Evolutionary conservation across 2,113 vertebrate species (phyloP), one percentile per base, ranked within the genome.

Genomic region (Notothenia rossii): DNA sequence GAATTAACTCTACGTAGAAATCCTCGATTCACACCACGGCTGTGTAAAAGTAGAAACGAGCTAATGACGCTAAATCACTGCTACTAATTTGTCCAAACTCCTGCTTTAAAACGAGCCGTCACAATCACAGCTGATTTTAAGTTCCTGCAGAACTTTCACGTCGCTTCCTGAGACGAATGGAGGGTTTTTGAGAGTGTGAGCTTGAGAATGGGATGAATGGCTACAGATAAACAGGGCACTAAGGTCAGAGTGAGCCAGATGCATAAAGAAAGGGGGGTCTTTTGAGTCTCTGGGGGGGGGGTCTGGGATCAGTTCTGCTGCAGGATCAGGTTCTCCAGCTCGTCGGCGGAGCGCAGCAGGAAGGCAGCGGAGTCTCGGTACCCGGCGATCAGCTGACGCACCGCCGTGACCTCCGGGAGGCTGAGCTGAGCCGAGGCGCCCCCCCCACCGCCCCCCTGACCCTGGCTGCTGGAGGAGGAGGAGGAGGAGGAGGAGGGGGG

Each of bases 251-350:
- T 90, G 82, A 89, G 85, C 86, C 77, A 77, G 88, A 90, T 93
- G 93, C 87, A 91, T 92, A 91, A 91, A 90, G 73, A 75, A 89
- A 86, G 83, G 36, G 36, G 36, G 36, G 36, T 40, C 36, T 6
- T 40, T 40, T 40, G 36, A 75, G 87, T 61, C 89, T 17, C 12
- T 46, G 67, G 67, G 77, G 40, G 2, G 69, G 79, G 79, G 73
- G 87, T 63, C 83, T 15, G 11, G 68, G 81, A 85, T 98, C 97
- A 99, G 97, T 99, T 99, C 96, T 99, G 98, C 94, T 99, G 98
- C 93, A 99, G 96, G 95, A 99, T 99, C 87, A 99, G 97, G 95
- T 97, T 99, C 94, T 99, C 98, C 88, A 99, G 97, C 96, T 99
- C 98, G 53, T 99, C 98, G 61, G 98, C 98, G 4, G 98, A 99